These are phyloP conservation scores for Myiothlypis coronata DNA, from an alignment of 2,797 vertebrate species.

Conservation along the genomic window DNA sequence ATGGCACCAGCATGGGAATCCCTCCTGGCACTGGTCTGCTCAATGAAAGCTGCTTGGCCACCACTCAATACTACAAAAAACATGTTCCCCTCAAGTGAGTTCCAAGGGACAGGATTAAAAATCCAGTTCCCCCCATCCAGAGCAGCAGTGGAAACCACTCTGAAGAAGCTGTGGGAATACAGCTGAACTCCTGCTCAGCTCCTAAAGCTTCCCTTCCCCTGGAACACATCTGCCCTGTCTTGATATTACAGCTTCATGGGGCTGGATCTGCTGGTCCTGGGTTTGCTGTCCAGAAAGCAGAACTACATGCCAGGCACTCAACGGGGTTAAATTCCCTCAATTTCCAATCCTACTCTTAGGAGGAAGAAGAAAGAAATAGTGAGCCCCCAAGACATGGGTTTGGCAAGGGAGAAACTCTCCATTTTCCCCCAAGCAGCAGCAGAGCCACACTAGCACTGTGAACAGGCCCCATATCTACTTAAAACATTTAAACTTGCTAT, in stretches of 20 bases:
- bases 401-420: background rate
- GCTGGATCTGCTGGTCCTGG: background rate
- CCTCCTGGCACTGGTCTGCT: background rate
- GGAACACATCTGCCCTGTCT: background rate
- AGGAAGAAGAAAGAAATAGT: background rate
- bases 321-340: background rate
- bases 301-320: background rate
- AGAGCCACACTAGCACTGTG: background rate
- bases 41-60: background rate
- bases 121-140: rapidly evolving
- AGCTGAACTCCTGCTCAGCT: background rate
- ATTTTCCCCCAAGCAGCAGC: rapidly evolving
- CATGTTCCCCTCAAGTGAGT: background rate
- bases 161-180: background rate
- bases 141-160: background rate
- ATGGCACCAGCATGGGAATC: background rate
- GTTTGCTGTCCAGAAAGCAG: background rate
- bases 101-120: background rate
- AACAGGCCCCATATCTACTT: background rate
- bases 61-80: background rate
- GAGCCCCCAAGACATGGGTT: rapidly evolving
- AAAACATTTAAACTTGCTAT: background rate
- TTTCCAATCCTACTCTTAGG: background rate
- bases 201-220: background rate
- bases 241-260: rapidly evolving